These are phyloP conservation scores for Agrenia bidenticulata DNA, from an alignment of 2,888 invertebrate genomes.

Conservation along the genomic window DNA sequence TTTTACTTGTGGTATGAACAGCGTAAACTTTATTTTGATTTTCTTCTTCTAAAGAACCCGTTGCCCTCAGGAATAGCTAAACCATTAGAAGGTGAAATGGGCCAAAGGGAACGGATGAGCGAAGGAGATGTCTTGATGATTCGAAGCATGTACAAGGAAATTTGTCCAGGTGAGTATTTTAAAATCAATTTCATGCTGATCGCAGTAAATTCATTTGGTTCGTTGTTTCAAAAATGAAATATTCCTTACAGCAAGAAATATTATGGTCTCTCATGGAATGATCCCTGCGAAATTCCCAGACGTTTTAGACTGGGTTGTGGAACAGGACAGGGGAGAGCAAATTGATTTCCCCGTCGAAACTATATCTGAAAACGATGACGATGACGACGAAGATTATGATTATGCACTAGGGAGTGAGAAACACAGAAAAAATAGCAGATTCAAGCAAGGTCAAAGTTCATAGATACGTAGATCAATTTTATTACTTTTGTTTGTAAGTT, in stretches of 20 bases:
- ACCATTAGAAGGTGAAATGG: constrained; percentile 45
- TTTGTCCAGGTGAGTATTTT: constrained; percentile 37
- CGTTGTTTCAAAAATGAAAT: too few relatives aligned
- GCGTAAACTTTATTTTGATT: background rate
- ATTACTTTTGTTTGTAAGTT: too few relatives aligned
- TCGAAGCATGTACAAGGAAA: constrained; percentile 43
- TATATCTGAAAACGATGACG: constrained; percentile 33
- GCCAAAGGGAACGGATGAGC: constrained; percentile 44
- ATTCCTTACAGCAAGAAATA: constrained; percentile 21
- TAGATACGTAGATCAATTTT: too few relatives aligned
- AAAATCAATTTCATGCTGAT: too few relatives aligned
- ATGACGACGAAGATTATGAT: constrained; percentile 39
- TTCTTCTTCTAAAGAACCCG: constrained; percentile 15
- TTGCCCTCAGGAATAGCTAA: constrained; percentile 29
- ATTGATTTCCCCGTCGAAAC: constrained; percentile 36
- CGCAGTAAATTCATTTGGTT: too few relatives aligned
- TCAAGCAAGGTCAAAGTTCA: too few relatives aligned
- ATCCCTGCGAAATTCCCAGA: constrained; percentile 35
- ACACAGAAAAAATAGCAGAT: too few relatives aligned
- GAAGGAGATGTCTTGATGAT: constrained; percentile 47
- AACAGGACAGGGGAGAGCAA: constrained; percentile 26
- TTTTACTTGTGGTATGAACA: background rate
- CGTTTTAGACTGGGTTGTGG: constrained; percentile 35
- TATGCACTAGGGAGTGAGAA: background rate
- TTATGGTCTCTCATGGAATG: constrained; percentile 22